Percentiles rank a stretch among this genome's conserved stretches.
These are phyloP conservation scores for Coregonus sp. DNA, from an alignment of 2,797 vertebrate genomes.

Conservation along the genomic window DNA sequence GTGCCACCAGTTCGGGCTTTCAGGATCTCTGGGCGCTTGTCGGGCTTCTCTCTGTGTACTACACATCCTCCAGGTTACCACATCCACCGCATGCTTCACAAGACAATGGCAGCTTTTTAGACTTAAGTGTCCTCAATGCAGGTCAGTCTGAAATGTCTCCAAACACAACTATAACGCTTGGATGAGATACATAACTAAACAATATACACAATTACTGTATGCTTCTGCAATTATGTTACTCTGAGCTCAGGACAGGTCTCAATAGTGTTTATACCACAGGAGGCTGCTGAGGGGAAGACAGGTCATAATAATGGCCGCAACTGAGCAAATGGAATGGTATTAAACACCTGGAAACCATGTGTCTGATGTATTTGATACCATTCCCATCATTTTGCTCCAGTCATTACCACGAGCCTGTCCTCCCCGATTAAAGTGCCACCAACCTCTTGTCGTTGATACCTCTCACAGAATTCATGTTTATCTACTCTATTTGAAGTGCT, in stretches of 20 bases:
- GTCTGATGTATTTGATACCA: too few relatives aligned
- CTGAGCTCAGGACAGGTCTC: slow-evolving; percentile 42
- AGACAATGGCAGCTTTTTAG: neutral
- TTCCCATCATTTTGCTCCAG: too few relatives aligned
- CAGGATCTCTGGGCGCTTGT: slow-evolving; percentile 3
- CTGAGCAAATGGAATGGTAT: too few relatives aligned
- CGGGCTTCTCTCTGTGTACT: slow-evolving; percentile 18
- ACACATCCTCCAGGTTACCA: slow-evolving; percentile 3
- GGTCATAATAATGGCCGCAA: too few relatives aligned
- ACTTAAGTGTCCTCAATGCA: slow-evolving; percentile 12
- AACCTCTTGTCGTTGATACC: neutral
- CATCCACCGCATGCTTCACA: neutral
- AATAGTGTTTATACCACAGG: slow-evolving; percentile 45
- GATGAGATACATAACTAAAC: slow-evolving; percentile 24
- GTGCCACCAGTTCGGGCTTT: slow-evolving; percentile 44
- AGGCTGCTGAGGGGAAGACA: too few relatives aligned
- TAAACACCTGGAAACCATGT: too few relatives aligned
- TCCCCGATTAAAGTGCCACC: too few relatives aligned
- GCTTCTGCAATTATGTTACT: slow-evolving; percentile 12
- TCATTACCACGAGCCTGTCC: too few relatives aligned
- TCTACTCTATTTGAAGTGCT: slow-evolving; percentile 56
- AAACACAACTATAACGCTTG: neutral
- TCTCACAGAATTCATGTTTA: slow-evolving; percentile 63
- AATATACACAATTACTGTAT: slow-evolving; percentile 24
- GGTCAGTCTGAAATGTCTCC: slow-evolving; percentile 27